Base-by-base conservation (phyloP, 2,113 vertebrate species). In the Setophaga coronata region DNA sequence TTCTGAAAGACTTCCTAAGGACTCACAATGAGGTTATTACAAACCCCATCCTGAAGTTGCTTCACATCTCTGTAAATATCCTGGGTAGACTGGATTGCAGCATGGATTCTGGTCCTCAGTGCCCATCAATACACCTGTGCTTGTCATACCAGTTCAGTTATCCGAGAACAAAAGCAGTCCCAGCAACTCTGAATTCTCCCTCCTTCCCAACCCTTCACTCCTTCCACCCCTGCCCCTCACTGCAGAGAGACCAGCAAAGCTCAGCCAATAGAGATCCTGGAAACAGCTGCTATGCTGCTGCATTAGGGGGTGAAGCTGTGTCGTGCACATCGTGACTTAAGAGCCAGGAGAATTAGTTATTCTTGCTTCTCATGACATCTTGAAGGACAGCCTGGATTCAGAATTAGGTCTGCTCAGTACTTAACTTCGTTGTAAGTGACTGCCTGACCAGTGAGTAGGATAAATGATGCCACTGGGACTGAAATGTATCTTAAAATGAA, bases 381-480 rank as follows among this genome's bases (percentile, higher is more conserved):
- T 80, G 45, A 91, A 95, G 56, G 47, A 72, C 72, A 77, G 87
- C 54, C 73, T 79, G 64, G 33, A 72, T 47, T 85, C 82, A 91
- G 81, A 94, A 95, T 91, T 73, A 85, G 54, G 85, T 60, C 87
- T 91, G 45, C 58, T 65, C 71, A 70, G 57, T 84, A 38, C 78
- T 91, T 95, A 87, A 94, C 77, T 95, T 76, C 31, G 79, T 87
- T 93, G 51, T 54, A 79, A 96, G 73, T 77, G 62, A 74, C 79
- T 81, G 88, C n/a, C 64, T 90, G 64, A 58, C 60, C 88, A 83
- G 40, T 67, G 60, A 97, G 90, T 87, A 84, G 82, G 79, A 96
- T 89, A 94, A 96, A 96, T 82, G 33, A 78, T 83, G 76, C 88
- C 90, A 71, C 80, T 89, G 95, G 82, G 95, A 97, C 76, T 53